Conservation (phyloP, 92 coral and sea anemone genomes). For the Phymanthus crucifer region DNA sequence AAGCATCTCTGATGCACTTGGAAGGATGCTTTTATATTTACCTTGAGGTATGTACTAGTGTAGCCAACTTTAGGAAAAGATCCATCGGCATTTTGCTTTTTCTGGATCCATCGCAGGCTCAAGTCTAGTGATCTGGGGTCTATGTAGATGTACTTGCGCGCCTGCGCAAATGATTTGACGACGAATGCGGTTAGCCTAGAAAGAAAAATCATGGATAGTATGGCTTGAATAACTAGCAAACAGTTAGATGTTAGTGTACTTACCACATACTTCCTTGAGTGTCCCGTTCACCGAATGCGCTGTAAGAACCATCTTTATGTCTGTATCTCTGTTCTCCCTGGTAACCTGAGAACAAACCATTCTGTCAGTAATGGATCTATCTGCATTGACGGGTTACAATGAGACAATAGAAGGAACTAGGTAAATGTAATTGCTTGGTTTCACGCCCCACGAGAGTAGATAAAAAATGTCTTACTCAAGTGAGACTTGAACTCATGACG, state of each 20-base stretch:
- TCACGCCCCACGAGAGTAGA: too few species aligned
- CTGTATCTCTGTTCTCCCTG: slow-evolving; percentile 83
- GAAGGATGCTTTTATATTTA: background rate
- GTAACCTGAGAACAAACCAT: slow-evolving; percentile 50
- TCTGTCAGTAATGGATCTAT: background rate
- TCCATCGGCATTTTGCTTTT: slow-evolving; percentile 57
- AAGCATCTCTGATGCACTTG: too few species aligned
- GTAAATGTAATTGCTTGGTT: too few species aligned
- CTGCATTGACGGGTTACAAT: background rate
- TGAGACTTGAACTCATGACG: too few species aligned
- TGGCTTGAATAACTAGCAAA: too few species aligned
- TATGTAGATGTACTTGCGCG: slow-evolving; percentile 69
- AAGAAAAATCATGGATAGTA: background rate
- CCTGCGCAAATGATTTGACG: slow-evolving; percentile 85
- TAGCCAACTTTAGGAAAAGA: slow-evolving; percentile 67
- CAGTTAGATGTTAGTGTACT: slow-evolving; percentile 35
- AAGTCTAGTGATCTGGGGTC: slow-evolving; percentile 54
- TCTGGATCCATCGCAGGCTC: slow-evolving; percentile 59
- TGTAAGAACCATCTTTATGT: slow-evolving; percentile 83
- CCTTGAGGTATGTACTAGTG: slow-evolving; percentile 76
- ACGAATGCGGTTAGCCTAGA: slow-evolving; percentile 93
- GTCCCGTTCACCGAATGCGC: slow-evolving; percentile 87
- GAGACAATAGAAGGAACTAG: too few species aligned
- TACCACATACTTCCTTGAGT: slow-evolving; percentile 81
- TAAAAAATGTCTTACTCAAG: too few species aligned